Conservation (phyloP, 1,140 invertebrate genomes). For the Cherax quadricarinatus region DNA sequence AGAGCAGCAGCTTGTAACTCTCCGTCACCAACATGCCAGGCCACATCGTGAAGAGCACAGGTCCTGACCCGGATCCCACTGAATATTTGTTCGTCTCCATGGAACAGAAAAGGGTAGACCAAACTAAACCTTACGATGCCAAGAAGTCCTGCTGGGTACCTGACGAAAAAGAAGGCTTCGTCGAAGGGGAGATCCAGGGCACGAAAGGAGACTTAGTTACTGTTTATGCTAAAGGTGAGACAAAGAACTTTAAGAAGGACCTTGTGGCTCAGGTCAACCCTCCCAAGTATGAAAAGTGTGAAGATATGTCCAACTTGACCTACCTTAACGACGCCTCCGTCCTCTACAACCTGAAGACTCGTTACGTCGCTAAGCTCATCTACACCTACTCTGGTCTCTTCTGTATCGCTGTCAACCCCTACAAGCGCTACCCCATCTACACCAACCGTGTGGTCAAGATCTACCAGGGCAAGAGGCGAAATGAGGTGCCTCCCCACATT, state of each 20-base stretch:
- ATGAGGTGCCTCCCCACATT: constrained; percentile 82
- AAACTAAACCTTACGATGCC: constrained; percentile 61
- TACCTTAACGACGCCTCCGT: constrained; percentile 99
- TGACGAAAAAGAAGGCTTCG: constrained; percentile 61
- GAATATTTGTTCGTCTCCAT: constrained; percentile 59
- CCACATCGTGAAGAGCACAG: constrained; percentile 59
- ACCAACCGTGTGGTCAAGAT: constrained; percentile 66
- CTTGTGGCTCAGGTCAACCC: constrained; percentile 51
- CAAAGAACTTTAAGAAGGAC: constrained; percentile 62
- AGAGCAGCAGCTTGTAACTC: background rate
- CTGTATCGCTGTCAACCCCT: constrained; percentile 65
- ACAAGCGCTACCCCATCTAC: constrained; percentile 68
- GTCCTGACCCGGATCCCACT: constrained; percentile 63
- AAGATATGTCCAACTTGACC: constrained; percentile 86
- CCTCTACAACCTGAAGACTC: constrained; percentile 97
- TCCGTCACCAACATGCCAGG: constrained; percentile 58
- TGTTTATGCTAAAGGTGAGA: constrained; percentile 44
- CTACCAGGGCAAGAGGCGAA: constrained; percentile 77
- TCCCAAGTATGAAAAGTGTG: constrained; percentile 62
- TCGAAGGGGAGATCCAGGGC: constrained; percentile 64
- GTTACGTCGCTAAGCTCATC: constrained; percentile 56
- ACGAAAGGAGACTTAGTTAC: constrained; percentile 59
- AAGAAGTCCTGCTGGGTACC: constrained; percentile 68
- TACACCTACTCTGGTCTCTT: constrained; percentile 69
- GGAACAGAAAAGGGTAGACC: constrained; percentile 53